A percentile compares a stretch with the other conserved stretches of the same genome.
Conservation (phyloP, 2,797 vertebrate species). For the Enteromius afrohamiltoni region DNA sequence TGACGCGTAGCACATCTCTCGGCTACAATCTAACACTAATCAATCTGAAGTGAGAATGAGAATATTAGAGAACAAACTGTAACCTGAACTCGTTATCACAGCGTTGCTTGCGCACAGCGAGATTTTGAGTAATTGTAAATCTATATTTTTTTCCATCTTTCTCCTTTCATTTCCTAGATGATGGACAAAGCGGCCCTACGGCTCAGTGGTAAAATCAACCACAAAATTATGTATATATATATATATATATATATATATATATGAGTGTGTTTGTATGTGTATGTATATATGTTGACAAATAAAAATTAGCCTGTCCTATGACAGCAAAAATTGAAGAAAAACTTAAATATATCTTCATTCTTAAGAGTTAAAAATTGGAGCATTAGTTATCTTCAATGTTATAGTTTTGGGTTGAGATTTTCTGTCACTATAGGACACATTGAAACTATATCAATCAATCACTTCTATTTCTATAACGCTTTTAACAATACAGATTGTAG, state of each 20-base stretch:
- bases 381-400: too few relatives aligned
- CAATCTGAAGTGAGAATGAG: constrained; percentile 82
- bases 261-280: too few relatives aligned
- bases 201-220: neutral
- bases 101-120: constrained; percentile 35
- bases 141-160: constrained; percentile 40
- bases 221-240: neutral
- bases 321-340: too few relatives aligned
- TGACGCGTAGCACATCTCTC: constrained; percentile 84
- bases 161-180: constrained; percentile 13
- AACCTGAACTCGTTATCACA: constrained; percentile 64
- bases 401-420: too few relatives aligned
- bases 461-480: too few relatives aligned
- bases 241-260: neutral
- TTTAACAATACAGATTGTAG: too few relatives aligned
- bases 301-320: too few relatives aligned
- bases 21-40: constrained; percentile 81
- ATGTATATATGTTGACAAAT: too few relatives aligned
- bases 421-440: too few relatives aligned
- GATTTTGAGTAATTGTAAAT: constrained; percentile 48
- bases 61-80: constrained; percentile 69
- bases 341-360: too few relatives aligned
- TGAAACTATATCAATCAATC: too few relatives aligned
- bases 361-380: too few relatives aligned
- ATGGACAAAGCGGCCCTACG: neutral